Base-by-base conservation (phyloP, 2,797 vertebrate genomes). In the Pogonophryne albipinna region DNA sequence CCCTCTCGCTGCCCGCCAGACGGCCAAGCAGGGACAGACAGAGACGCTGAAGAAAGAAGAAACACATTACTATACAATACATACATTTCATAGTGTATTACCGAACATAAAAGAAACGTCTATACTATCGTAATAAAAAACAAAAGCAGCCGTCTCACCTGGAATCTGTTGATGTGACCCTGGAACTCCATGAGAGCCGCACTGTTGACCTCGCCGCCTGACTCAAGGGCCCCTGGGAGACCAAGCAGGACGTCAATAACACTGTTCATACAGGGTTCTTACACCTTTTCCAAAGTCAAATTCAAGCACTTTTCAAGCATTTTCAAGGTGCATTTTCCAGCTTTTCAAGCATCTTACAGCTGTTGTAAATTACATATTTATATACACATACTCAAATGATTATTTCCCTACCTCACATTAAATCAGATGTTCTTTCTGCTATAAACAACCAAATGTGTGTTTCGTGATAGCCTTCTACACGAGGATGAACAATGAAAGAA, bases 101-200 rank as follows among this genome's bases (percentile, higher is more conserved):
- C 6, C 38, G n/a, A 51, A n/a, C 31, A 27, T 2, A 7, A 31
- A 17, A 14, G 15, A 27, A 20, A 0, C 12, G 57, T 66, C 12
- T 13, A 17, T 11, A 38, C 6, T 23, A 11, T 10, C 0, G 1
- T 13, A 4, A 49, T 27, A 1, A 45, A 45, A 52, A 52, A 55
- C 10, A 2, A 16, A 2, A 38, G 10, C 12, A 60, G n/a, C 0
- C 4, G 6, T 68, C 51, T 80, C 87, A 99, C 98, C 97, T 99
- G 98, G 88, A 99, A 99, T 87, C 97, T 93, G 74, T 95, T 94
- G 34, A 99, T 96, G 86, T 99, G 97, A 83, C 97, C 97, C 86
- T 98, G 96, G 44, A 98, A 94, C 88, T 99, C 98, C 94, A 98
- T 92, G 1, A 97, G 90, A 0, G 96, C 95, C 2, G 96, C 95